Percentiles rank a stretch among this genome's conserved stretches.
phyloP scores from a whole-genome alignment of 2,888 invertebrate species.

The Morinoia aosen region DNA sequence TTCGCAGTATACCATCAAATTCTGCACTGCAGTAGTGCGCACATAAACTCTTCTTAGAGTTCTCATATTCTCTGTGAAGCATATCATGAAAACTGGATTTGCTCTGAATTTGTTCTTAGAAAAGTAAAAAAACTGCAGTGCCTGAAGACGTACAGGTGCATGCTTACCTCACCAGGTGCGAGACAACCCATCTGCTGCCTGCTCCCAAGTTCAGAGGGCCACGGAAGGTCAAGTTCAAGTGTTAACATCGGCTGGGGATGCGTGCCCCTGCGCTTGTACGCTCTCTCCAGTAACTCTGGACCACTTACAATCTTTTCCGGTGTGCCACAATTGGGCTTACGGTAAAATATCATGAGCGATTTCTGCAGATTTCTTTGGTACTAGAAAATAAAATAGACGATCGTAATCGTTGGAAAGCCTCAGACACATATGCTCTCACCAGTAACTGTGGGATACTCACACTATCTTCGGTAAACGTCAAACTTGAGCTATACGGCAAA shows the following conservation, averaged over 20 bases:
- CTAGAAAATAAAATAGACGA: too few species aligned
- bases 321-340: background rate
- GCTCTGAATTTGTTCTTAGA: background rate
- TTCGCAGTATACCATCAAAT: background rate
- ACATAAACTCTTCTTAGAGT: background rate
- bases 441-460: too few species aligned
- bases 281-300: background rate
- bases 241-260: background rate
- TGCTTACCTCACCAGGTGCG: background rate
- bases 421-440: too few species aligned
- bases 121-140: background rate
- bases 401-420: too few species aligned
- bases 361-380: too few species aligned
- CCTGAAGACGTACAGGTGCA: background rate
- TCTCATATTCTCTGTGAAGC: background rate
- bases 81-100: background rate
- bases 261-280: background rate
- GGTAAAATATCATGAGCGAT: too few species aligned
- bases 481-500: too few species aligned
- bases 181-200: background rate
- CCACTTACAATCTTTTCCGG: background rate
- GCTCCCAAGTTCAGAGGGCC: background rate
- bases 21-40: background rate
- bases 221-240: background rate
- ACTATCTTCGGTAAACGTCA: too few species aligned